A percentile compares a stretch with the other conserved stretches of the same genome.
Evolutionary conservation across 1,140 invertebrate genomes (phyloP).

Genomic region (Drosophila sproati): DNA sequence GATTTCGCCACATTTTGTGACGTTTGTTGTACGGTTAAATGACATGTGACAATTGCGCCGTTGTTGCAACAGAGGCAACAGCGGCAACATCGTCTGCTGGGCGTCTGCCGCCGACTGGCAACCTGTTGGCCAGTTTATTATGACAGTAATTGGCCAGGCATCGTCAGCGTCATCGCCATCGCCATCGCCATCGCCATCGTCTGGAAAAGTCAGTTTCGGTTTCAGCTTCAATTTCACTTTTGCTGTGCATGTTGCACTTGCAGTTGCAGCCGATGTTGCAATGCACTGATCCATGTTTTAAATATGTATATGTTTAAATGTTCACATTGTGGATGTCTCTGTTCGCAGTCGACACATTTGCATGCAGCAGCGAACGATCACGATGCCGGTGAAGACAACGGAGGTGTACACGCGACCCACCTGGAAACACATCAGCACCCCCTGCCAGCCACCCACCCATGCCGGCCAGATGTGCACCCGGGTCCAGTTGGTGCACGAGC

Average conservation of each 20-base stretch:
- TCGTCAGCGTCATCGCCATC: conserved; percentile 3
- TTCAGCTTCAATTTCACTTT: conserved; percentile 52
- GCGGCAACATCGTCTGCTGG: conserved; percentile 31
- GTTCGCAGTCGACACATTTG: conserved; percentile 85
- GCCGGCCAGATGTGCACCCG: conserved; percentile 85
- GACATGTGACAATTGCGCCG: conserved; percentile 60
- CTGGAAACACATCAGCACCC: conserved; percentile 86
- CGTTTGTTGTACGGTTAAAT: conserved; percentile 23
- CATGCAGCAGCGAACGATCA: conserved; percentile 84
- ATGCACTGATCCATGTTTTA: conserved; percentile 19
- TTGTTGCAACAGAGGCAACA: conserved; percentile 2
- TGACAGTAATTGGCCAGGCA: conserved; percentile 73
- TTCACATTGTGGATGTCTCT: not conserved
- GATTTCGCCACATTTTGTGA: conserved; percentile 47
- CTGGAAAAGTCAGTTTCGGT: conserved; percentile 74
- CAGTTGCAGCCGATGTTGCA: conserved; percentile 52
- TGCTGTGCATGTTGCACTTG: conserved; percentile 12
- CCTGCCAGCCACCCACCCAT: conserved; percentile 85
- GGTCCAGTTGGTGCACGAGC: conserved; percentile 85
- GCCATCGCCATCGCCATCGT: conserved; percentile 20
- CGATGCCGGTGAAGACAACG: conserved; percentile 85
- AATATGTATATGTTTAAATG: not conserved
- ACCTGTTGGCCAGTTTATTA: conserved; percentile 72
- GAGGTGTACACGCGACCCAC: conserved; percentile 84
- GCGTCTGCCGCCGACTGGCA: conserved; percentile 53